A percentile compares a stretch with the other conserved stretches of the same genome.
These are phyloP conservation scores for Sterna hirundo DNA, from an alignment of 2,113 vertebrate genomes.

Conservation along the genomic window DNA sequence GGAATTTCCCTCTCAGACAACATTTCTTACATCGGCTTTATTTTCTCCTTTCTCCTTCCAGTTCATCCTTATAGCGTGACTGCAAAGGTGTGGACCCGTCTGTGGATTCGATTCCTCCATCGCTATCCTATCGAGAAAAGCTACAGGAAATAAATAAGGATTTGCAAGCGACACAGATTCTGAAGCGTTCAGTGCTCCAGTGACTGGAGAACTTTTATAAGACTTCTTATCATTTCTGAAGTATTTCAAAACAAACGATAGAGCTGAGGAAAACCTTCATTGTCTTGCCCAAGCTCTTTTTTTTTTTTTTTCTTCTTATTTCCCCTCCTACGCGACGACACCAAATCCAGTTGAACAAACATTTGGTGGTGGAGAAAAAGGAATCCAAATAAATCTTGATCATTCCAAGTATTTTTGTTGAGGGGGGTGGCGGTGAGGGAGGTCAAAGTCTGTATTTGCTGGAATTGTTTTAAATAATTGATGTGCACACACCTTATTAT, in stretches of 20 bases:
- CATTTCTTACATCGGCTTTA: not conserved
- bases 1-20: not conserved
- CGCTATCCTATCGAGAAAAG: not conserved
- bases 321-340: not conserved
- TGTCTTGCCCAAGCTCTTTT: not conserved
- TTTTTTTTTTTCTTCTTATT: not conserved
- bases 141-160: not conserved
- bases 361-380: slow-evolving; percentile 11
- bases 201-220: slow-evolving; percentile 18
- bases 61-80: slow-evolving; percentile 25
- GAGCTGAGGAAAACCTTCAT: not conserved
- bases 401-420: slow-evolving; percentile 7
- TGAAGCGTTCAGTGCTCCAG: not conserved
- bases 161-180: not conserved
- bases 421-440: not conserved
- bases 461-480: slow-evolving; percentile 40
- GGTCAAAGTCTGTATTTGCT: slow-evolving; percentile 26
- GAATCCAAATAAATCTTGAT: slow-evolving; percentile 6
- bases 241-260: not conserved
- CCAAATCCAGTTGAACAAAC: not conserved
- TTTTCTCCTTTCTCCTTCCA: not conserved
- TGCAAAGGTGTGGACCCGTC: slow-evolving; percentile 25
- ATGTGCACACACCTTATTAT: not conserved
- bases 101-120: not conserved
- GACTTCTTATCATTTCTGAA: not conserved